These are phyloP conservation scores for Poecile montanus DNA, from an alignment of 2,797 vertebrate species.

Conservation along the genomic window DNA sequence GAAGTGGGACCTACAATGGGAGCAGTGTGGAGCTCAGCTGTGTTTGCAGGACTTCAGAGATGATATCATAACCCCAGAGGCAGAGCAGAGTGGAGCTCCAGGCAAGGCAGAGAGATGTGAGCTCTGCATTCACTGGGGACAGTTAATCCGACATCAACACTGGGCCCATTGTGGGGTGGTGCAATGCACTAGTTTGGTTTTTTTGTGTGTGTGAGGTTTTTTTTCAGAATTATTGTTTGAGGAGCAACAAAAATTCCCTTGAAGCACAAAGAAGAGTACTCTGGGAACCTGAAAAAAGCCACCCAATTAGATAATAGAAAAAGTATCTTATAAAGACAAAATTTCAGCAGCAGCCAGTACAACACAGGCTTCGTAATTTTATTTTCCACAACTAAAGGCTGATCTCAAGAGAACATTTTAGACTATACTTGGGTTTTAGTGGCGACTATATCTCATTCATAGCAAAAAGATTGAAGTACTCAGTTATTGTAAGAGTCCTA, in stretches of 20 bases:
- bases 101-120: slow-evolving; percentile 49
- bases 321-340: neutral
- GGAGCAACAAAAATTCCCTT: slow-evolving; percentile 28
- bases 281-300: slow-evolving; percentile 15
- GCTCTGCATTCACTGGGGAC: slow-evolving; percentile 42
- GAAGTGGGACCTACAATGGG: slow-evolving; percentile 61
- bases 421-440: neutral
- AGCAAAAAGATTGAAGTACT: neutral
- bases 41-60: slow-evolving; percentile 66
- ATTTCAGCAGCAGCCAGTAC: neutral
- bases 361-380: neutral
- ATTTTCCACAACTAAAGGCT: neutral
- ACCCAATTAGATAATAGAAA: neutral
- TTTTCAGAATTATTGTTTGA: slow-evolving; percentile 26
- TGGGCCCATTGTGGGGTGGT: slow-evolving; percentile 60
- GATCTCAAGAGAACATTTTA: neutral
- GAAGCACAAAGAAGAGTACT: neutral
- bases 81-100: slow-evolving; percentile 37
- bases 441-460: neutral
- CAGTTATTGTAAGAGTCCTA: neutral
- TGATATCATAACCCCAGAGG: slow-evolving; percentile 75
- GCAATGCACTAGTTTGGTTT: slow-evolving; percentile 41
- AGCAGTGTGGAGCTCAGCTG: slow-evolving; percentile 72
- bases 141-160: slow-evolving; percentile 14
- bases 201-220: neutral